These are phyloP conservation scores for Papilio demoleus DNA, from an alignment of 2,888 invertebrate species.

Conservation along the genomic window DNA sequence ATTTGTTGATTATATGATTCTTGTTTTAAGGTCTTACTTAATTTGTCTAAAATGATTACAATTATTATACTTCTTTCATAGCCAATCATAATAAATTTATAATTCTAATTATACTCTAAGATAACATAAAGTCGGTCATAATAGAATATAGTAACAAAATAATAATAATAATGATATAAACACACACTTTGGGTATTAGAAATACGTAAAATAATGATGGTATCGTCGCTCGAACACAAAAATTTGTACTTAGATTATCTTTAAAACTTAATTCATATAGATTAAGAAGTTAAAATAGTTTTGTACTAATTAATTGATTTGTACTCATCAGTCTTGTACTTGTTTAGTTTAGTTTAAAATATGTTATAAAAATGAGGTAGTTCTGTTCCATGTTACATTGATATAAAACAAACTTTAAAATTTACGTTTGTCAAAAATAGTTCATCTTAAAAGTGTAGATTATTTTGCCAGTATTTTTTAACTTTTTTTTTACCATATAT, in stretches of 20 bases:
- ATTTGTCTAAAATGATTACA: neutral
- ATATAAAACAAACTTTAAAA: slow-evolving; percentile 24
- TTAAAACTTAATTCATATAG: slow-evolving; percentile 67
- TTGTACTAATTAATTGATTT: slow-evolving; percentile 75
- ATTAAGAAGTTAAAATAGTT: slow-evolving; percentile 66
- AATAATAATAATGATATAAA: slow-evolving; percentile 72
- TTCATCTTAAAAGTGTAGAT: neutral
- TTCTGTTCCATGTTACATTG: slow-evolving; percentile 47
- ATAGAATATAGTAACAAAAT: slow-evolving; percentile 79
- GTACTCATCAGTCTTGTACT: slow-evolving; percentile 79
- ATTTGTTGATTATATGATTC: neutral
- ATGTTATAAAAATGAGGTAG: slow-evolving; percentile 65
- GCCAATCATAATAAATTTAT: slow-evolving; percentile 61
- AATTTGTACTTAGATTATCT: slow-evolving; percentile 79
- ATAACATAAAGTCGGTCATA: slow-evolving; percentile 70
- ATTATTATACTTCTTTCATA: slow-evolving; percentile 57
- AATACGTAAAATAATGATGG: slow-evolving; percentile 73
- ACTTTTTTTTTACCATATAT: slow-evolving; percentile 2
- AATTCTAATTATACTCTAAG: slow-evolving; percentile 59
- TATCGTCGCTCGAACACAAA: slow-evolving; percentile 80
- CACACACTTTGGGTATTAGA: slow-evolving; percentile 81
- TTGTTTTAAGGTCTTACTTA: neutral
- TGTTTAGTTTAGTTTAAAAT: slow-evolving; percentile 53
- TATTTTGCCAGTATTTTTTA: neutral
- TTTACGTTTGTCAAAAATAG: slow-evolving; percentile 19